These are phyloP conservation scores for Apotomis turbidana DNA, from an alignment of 2,888 invertebrate genomes.

Conservation along the genomic window DNA sequence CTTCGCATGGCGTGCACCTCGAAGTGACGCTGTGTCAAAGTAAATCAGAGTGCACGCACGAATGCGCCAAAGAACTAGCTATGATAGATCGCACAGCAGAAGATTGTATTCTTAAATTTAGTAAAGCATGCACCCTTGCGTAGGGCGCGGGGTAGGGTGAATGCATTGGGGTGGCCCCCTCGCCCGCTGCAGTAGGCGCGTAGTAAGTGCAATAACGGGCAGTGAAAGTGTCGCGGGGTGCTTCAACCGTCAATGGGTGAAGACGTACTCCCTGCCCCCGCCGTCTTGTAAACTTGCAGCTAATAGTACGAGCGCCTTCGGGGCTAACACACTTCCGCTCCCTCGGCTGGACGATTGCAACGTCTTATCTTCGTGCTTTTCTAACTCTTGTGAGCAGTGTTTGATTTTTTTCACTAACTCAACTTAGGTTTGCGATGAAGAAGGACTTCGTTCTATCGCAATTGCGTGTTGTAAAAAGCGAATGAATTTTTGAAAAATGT, in stretches of 20 bases:
- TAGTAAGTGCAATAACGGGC: constrained; percentile 83
- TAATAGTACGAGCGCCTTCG: constrained; percentile 71
- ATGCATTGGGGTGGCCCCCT: constrained; percentile 75
- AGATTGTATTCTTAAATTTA: constrained; percentile 68
- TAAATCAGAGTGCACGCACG: constrained; percentile 33
- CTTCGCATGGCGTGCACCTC: constrained; percentile 17
- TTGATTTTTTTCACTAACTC: not conserved
- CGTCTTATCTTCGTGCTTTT: not conserved
- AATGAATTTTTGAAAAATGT: not conserved
- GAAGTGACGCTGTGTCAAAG: constrained; percentile 5
- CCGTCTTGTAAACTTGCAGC: constrained; percentile 79
- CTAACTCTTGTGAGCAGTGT: not conserved
- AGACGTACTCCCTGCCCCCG: constrained; percentile 81
- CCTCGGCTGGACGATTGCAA: constrained; percentile 32
- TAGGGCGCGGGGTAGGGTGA: constrained; percentile 71
- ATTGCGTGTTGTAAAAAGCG: not conserved
- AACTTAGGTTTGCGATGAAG: not conserved
- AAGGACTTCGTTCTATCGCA: not conserved
- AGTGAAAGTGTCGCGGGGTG: constrained; percentile 83
- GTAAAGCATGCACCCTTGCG: constrained; percentile 71
- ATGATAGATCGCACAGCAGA: constrained; percentile 52
- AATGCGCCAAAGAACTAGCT: constrained; percentile 41
- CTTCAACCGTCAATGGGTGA: constrained; percentile 84
- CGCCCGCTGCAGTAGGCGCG: constrained; percentile 77
- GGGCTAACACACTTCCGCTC: constrained; percentile 44